Base-by-base conservation (phyloP, 2,888 invertebrate genomes). In the Helicoverpa assulta region DNA sequence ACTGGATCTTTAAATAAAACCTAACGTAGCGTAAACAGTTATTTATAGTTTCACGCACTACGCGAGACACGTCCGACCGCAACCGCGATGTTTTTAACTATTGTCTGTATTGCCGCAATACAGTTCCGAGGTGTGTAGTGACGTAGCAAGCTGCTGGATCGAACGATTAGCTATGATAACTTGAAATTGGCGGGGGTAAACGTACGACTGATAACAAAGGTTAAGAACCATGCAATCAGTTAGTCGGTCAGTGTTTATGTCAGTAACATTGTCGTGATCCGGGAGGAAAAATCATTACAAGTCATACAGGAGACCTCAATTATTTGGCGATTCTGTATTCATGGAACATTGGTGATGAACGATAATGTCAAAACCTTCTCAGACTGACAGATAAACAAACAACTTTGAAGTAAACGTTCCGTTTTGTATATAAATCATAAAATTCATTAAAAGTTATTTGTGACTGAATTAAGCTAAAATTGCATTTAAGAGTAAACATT, bases 121-220 rank as follows among this genome's bases (percentile, higher is more conserved):
- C 12, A 26, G 78, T 65, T 75, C 4, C 74, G 57, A 69, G 60
- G 72, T 75, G 64, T 74, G 63, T 71, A 83, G 73, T 87, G 86
- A 87, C 86, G 84, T 86, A 82, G 72, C 40, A 40, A 40, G 40
- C 40, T 5, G 40, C 56, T 50, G 61, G 60, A 80, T 89, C 86
- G 81, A 82, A 85, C 81, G 88, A 90, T 47, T n/a, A 47, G 16
- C 47, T 5, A n/a, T 86, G 72, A 68, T 71, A 76, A 77, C 70
- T 73, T 76, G 67, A 77, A 74, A 76, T 81, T 84, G 73, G 80
- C 80, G 80, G 78, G 81, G 85, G 76, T 79, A 84, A 83, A 79
- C 78, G 77, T 71, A 69, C 80, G 76, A 84, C 74, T 84, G 86
- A 86, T 89, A 88, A 85, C 81, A 82, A 78, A 64, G 80, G 72